Conservation (phyloP, 2,797 vertebrate species). For the Hyperoplus immaculatus region DNA sequence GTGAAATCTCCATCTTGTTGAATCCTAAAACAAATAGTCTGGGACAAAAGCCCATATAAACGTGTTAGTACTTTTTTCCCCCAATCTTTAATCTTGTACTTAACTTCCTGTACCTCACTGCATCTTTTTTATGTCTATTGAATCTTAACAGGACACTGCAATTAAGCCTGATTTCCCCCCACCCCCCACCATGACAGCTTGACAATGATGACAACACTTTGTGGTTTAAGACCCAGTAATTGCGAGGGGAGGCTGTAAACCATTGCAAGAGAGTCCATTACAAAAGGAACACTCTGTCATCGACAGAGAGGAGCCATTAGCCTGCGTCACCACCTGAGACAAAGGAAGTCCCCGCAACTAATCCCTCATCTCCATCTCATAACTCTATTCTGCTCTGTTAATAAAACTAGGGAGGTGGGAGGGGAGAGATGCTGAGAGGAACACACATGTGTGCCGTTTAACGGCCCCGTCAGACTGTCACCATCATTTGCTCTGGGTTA, state of each 20-base stretch:
- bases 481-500: slow-evolving; percentile 27
- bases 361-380: slow-evolving; percentile 62
- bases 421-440: background rate
- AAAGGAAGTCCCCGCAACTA: slow-evolving; percentile 37
- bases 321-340: slow-evolving; percentile 33
- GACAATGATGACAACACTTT: slow-evolving; percentile 14
- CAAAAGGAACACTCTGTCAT: slow-evolving; percentile 31
- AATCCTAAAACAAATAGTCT: background rate
- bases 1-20: background rate
- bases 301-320: slow-evolving; percentile 32
- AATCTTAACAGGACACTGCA: background rate
- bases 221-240: slow-evolving; percentile 30
- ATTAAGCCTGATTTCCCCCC: background rate
- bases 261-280: slow-evolving; percentile 45
- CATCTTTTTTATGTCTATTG: too few relatives aligned
- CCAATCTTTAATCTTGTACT: too few relatives aligned
- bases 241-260: slow-evolving; percentile 39
- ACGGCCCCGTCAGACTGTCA: slow-evolving; percentile 13
- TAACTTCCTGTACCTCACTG: too few relatives aligned
- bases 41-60: background rate
- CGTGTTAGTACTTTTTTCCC: background rate
- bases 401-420: slow-evolving; percentile 11
- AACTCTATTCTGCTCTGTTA: slow-evolving; percentile 19
- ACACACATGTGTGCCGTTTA: background rate
- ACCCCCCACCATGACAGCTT: background rate